phyloP scores from a whole-genome alignment of 2,797 vertebrate species.

The Microchirus variegatus region DNA sequence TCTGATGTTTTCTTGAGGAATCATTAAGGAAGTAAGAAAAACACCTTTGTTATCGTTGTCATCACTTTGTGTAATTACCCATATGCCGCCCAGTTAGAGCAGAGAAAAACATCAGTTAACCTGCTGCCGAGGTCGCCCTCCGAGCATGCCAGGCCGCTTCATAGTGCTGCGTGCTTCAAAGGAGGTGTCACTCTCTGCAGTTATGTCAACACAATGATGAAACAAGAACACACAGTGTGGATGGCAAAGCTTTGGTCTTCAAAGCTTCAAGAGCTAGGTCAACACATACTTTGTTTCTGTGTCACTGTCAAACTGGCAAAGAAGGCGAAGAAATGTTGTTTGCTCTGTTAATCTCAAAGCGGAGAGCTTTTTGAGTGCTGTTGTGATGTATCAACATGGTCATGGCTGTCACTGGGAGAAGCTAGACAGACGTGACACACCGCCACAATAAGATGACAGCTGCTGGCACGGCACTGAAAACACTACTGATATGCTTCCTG shows the following conservation, averaged over 20 bases:
- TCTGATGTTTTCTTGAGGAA: slow-evolving; percentile 65
- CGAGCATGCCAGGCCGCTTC: slow-evolving; percentile 46
- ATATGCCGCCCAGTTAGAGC: slow-evolving; percentile 60
- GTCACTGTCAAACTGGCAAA: slow-evolving; percentile 45
- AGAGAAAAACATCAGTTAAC: slow-evolving; percentile 73
- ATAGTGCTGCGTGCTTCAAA: slow-evolving; percentile 64
- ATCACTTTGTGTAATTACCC: slow-evolving; percentile 76
- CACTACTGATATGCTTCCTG: slow-evolving; percentile 9
- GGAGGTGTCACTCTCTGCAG: slow-evolving; percentile 66
- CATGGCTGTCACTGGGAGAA: slow-evolving; percentile 40
- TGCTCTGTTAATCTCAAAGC: slow-evolving; percentile 48
- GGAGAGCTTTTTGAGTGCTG: slow-evolving; percentile 46
- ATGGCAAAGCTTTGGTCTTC: slow-evolving; percentile 59
- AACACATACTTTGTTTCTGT: slow-evolving; percentile 64
- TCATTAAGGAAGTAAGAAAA: slow-evolving; percentile 80
- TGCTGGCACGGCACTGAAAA: slow-evolving; percentile 22
- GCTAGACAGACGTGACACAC: slow-evolving; percentile 31
- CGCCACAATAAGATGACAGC: slow-evolving; percentile 24
- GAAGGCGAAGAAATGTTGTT: slow-evolving; percentile 30
- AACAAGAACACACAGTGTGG: slow-evolving; percentile 62
- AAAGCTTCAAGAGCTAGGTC: slow-evolving; percentile 53
- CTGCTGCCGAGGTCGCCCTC: slow-evolving; percentile 62
- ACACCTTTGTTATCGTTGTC: slow-evolving; percentile 79
- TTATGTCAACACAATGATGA: slow-evolving; percentile 73
- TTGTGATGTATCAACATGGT: slow-evolving; percentile 38